These are phyloP conservation scores for Typhlichthys eigenmanni DNA, from an alignment of 2,797 vertebrate species.

Conservation along the genomic window DNA sequence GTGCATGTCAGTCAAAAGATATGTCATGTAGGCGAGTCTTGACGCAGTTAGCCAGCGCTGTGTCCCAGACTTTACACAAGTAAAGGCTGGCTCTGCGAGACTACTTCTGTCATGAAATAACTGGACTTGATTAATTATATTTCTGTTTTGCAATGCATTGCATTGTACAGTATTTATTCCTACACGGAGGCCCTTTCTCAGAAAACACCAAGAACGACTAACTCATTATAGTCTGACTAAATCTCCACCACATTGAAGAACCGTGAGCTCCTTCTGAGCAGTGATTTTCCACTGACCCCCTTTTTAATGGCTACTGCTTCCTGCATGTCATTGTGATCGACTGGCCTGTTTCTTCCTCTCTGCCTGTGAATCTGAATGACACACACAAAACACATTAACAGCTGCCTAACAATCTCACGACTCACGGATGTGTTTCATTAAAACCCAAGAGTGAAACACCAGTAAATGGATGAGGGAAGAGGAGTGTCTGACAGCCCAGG, in stretches of 20 bases:
- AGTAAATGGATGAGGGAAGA: constrained; percentile 33
- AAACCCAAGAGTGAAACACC: constrained; percentile 45
- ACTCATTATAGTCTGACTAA: constrained; percentile 16
- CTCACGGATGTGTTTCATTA: constrained; percentile 61
- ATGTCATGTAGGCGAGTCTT: too few species aligned
- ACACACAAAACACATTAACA: constrained; percentile 54
- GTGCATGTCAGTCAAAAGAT: too few species aligned
- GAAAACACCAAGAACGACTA: too few species aligned
- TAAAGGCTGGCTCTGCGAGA: too few species aligned
- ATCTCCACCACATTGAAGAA: not conserved
- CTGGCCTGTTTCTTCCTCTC: constrained; percentile 26
- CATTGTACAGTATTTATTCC: too few species aligned
- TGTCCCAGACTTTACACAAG: too few species aligned
- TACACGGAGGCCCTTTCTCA: too few species aligned
- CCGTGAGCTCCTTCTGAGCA: constrained; percentile 9
- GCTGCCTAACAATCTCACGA: constrained; percentile 35
- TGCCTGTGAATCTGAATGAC: constrained; percentile 40
- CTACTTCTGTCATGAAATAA: too few species aligned
- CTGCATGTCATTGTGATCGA: constrained; percentile 21
- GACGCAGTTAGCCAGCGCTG: too few species aligned
- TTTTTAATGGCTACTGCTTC: constrained; percentile 29
- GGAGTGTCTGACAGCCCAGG: constrained; percentile 29
- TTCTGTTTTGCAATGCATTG: too few species aligned
- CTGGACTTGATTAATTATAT: too few species aligned
- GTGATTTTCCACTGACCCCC: constrained; percentile 11